These are phyloP conservation scores for Percopsis omiscomaycus DNA, from an alignment of 2,797 vertebrate species.

Conservation along the genomic window DNA sequence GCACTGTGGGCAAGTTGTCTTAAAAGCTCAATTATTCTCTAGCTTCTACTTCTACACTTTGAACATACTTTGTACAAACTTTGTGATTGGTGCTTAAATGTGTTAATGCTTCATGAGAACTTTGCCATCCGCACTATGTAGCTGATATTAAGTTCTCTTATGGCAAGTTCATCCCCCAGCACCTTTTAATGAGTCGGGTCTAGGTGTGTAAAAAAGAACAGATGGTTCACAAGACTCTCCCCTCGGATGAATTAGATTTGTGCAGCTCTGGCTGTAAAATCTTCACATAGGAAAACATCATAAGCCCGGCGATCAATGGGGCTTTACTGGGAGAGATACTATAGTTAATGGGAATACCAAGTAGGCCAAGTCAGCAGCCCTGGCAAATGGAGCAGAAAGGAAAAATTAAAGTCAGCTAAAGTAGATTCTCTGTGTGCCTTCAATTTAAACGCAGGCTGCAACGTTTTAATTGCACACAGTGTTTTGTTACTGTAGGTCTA, in stretches of 20 bases:
- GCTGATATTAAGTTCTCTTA: no score
- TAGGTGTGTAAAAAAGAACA: not conserved
- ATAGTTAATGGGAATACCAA: conserved; percentile 33
- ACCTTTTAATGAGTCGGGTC: no score
- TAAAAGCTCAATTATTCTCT: no score
- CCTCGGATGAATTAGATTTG: conserved; percentile 44
- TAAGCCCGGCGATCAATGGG: conserved; percentile 53
- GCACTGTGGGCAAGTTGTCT: no score
- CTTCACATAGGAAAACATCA: conserved; percentile 45
- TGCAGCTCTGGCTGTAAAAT: conserved; percentile 54
- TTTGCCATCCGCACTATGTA: no score
- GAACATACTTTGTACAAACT: no score
- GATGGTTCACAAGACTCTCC: not conserved
- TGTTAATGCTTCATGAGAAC: no score
- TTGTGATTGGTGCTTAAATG: no score
- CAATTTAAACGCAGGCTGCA: not conserved
- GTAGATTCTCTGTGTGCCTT: conserved; percentile 2
- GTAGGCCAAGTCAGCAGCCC: conserved; percentile 51
- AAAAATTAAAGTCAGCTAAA: conserved; percentile 13
- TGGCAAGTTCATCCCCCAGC: no score
- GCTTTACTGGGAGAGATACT: conserved; percentile 37
- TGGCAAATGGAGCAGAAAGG: conserved; percentile 45
- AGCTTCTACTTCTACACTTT: no score
- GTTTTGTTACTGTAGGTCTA: conserved; percentile 5
- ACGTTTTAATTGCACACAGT: conserved; percentile 23